These are phyloP conservation scores for Sminthurides aquaticus DNA, from an alignment of 2,888 invertebrate genomes.

Conservation along the genomic window DNA sequence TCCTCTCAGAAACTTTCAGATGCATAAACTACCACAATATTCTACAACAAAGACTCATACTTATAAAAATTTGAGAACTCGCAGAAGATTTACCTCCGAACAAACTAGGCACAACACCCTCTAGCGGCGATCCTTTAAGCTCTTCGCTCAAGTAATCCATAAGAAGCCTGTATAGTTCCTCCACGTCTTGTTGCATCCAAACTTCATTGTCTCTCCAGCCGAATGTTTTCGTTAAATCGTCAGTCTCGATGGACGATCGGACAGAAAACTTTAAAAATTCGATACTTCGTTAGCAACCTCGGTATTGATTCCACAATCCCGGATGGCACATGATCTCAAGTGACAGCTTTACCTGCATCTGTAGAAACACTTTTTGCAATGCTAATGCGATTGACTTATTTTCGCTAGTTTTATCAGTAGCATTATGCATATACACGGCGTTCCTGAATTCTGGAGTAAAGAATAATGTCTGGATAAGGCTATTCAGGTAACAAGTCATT, in stretches of 20 bases:
- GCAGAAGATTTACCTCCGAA: slow-evolving; percentile 55
- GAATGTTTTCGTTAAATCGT: slow-evolving; percentile 76
- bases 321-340: too few species aligned
- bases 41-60: too few species aligned
- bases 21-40: too few species aligned
- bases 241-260: slow-evolving; percentile 73
- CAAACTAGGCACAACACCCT: slow-evolving; percentile 70
- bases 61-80: too few species aligned
- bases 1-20: too few species aligned
- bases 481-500: slow-evolving; percentile 88
- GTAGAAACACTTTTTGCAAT: slow-evolving; percentile 74
- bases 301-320: not conserved
- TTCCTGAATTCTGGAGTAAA: slow-evolving; percentile 91
- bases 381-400: slow-evolving; percentile 78
- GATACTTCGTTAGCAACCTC: not conserved
- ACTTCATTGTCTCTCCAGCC: slow-evolving; percentile 83
- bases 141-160: slow-evolving; percentile 80
- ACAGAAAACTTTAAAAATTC: slow-evolving; percentile 65
- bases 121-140: slow-evolving; percentile 72
- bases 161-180: slow-evolving; percentile 81
- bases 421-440: slow-evolving; percentile 76
- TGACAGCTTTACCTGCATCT: slow-evolving; percentile 58
- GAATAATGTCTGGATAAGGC: slow-evolving; percentile 74
- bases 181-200: slow-evolving; percentile 88
- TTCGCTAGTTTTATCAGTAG: slow-evolving; percentile 51